phyloP scores from a whole-genome alignment of 2,888 invertebrate species.

The Agrilus biguttatus region DNA sequence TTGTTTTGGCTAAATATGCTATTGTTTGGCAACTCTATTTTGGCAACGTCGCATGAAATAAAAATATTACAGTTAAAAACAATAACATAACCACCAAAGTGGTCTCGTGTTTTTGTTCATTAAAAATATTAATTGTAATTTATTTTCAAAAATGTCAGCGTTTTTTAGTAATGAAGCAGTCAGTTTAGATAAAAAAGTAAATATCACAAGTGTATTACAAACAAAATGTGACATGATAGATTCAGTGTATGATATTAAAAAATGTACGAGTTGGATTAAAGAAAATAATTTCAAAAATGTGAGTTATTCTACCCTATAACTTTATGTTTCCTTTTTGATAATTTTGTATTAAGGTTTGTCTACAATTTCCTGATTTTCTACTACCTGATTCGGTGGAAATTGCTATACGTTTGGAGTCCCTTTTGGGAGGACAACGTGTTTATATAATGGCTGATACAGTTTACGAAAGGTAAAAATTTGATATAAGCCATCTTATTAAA shows the following conservation, averaged over 20 bases:
- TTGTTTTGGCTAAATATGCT: no score
- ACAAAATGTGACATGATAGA: conserved; percentile 26
- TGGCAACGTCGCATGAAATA: no score
- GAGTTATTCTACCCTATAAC: conserved; percentile 13
- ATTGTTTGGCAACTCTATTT: no score
- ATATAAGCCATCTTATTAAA: conserved; percentile 9
- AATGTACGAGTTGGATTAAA: conserved; percentile 56
- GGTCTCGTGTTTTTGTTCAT: no score
- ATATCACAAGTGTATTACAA: conserved; percentile 8
- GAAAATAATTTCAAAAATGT: conserved; percentile 53
- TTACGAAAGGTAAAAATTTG: conserved; percentile 62
- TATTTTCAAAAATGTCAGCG: conserved; percentile 10
- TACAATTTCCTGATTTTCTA: conserved; percentile 83
- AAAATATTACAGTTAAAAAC: no score
- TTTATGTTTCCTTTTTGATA: neutral
- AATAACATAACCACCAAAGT: no score
- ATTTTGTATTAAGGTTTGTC: conserved; percentile 50
- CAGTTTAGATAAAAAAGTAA: conserved; percentile 37
- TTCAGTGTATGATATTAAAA: conserved; percentile 41
- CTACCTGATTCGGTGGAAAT: conserved; percentile 54
- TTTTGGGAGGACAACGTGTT: conserved; percentile 40
- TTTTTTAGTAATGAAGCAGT: conserved; percentile 39
- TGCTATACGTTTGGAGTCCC: conserved; percentile 35
- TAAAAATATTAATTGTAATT: no score
- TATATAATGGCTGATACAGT: conserved; percentile 84